Percentiles rank a stretch among this genome's conserved stretches.
Evolutionary conservation across 1,140 invertebrate species (phyloP).

Genomic region (Rhagoletis zephyria): DNA sequence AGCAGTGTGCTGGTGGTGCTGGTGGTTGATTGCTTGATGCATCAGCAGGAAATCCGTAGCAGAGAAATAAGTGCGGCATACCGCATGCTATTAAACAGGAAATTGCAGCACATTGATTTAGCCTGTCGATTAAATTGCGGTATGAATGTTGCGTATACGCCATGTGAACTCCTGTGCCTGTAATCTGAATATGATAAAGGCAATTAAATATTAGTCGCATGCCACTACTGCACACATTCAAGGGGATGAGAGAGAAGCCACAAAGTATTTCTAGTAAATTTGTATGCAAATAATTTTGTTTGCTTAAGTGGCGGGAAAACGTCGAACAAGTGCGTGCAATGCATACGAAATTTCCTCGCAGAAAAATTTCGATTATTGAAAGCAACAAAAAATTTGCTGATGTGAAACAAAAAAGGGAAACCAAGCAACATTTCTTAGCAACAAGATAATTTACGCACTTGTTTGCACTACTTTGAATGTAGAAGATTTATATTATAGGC

Average conservation of each 20-base stretch:
- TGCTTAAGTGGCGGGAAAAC: conserved; percentile 33
- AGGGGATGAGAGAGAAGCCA: too few relatives aligned
- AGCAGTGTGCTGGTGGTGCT: neutral
- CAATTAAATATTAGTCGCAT: neutral
- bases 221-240: neutral
- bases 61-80: neutral
- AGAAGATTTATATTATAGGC: too few relatives aligned
- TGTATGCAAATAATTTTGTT: neutral
- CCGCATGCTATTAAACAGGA: neutral
- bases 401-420: too few relatives aligned
- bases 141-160: neutral
- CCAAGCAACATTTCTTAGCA: neutral
- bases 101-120: conserved; percentile 42
- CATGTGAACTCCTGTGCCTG: neutral
- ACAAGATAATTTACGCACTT: neutral
- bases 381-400: too few relatives aligned
- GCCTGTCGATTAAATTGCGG: neutral
- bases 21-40: neutral
- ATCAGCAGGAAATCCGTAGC: conserved; percentile 1
- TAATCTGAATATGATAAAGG: neutral
- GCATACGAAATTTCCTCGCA: neutral
- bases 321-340: neutral
- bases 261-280: neutral
- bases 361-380: neutral
- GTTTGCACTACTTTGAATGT: neutral